Conservation (phyloP, 2,888 invertebrate genomes). For the Aporophyla lueneburgensis region DNA sequence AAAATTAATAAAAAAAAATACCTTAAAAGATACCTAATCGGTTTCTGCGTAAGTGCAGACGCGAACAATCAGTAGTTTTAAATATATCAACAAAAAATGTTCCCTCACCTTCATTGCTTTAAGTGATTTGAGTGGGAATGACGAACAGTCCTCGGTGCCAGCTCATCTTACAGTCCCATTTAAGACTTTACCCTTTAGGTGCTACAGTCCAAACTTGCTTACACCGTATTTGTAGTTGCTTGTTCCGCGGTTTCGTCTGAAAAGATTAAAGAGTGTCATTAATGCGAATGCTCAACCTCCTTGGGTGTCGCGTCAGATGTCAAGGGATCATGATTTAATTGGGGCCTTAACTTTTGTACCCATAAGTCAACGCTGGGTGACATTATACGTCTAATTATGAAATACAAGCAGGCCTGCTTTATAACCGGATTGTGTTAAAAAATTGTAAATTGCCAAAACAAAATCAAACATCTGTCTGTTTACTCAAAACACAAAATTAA, state of each 20-base stretch:
- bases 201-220: conserved; percentile 46
- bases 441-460: background rate
- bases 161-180: conserved; percentile 72
- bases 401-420: background rate
- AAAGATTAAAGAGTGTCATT: conserved; percentile 63
- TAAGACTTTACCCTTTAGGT: conserved; percentile 41
- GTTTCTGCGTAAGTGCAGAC: conserved; percentile 18
- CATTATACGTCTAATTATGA: conserved; percentile 2
- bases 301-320: conserved; percentile 55
- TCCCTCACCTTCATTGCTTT: conserved; percentile 74
- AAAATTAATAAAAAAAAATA: conserved; percentile 4
- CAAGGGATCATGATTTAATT: conserved; percentile 65
- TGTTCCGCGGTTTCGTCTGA: conserved; percentile 50
- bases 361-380: conserved; percentile 20
- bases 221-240: conserved; percentile 1
- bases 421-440: conserved; percentile 22
- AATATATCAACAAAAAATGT: conserved; percentile 63
- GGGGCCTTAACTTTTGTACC: conserved; percentile 63
- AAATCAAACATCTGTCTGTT: background rate
- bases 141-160: conserved; percentile 64
- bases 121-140: conserved; percentile 72
- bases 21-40: conserved; percentile 14
- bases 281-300: conserved; percentile 60
- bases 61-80: conserved; percentile 45
- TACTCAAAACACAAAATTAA: background rate